A percentile compares a stretch with the other conserved stretches of the same genome.
Evolutionary conservation across 2,888 invertebrate species (phyloP).

Genomic region (Gymnosoma rotundatum): DNA sequence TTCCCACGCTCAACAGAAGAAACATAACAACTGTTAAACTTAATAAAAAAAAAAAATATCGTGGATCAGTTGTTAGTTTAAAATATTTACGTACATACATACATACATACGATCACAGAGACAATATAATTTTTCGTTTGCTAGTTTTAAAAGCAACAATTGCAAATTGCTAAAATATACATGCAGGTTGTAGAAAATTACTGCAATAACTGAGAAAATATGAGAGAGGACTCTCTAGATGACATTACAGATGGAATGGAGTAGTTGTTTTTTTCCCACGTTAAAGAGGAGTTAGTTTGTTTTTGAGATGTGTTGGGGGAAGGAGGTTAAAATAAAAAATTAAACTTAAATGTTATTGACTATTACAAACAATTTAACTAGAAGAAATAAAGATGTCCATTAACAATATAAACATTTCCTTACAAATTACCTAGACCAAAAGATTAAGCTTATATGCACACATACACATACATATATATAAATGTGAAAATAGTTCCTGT

Average conservation of each 20-base stretch:
- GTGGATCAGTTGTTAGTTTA: slow-evolving; percentile 70
- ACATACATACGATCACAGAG: slow-evolving; percentile 13
- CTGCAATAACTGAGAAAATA: slow-evolving; percentile 43
- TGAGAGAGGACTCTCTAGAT: slow-evolving; percentile 23
- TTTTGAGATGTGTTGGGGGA: neutral
- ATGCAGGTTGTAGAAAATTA: slow-evolving; percentile 54
- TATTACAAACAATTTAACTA: slow-evolving; percentile 1
- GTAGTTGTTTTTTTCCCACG: slow-evolving; percentile 55
- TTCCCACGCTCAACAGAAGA: slow-evolving; percentile 74
- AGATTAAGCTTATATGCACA: neutral
- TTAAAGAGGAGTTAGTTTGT: slow-evolving; percentile 24
- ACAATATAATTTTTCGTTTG: slow-evolving; percentile 44
- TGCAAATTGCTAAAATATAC: slow-evolving; percentile 63
- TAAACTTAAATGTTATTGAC: slow-evolving; percentile 15
- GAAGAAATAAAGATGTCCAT: neutral
- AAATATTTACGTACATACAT: slow-evolving; percentile 26
- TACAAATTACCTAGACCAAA: slow-evolving; percentile 3
- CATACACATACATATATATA: neutral
- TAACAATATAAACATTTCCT: neutral
- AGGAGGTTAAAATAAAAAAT: slow-evolving; percentile 2
- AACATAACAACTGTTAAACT: slow-evolving; percentile 31
- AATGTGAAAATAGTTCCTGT: neutral
- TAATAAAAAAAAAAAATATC: slow-evolving; percentile 36
- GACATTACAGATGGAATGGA: slow-evolving; percentile 40
- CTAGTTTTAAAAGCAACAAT: slow-evolving; percentile 55